Evolutionary conservation across 53 echinoderm and acorn worm genomes (phyloP).

Genomic region (Mesocentrotus franciscanus): DNA sequence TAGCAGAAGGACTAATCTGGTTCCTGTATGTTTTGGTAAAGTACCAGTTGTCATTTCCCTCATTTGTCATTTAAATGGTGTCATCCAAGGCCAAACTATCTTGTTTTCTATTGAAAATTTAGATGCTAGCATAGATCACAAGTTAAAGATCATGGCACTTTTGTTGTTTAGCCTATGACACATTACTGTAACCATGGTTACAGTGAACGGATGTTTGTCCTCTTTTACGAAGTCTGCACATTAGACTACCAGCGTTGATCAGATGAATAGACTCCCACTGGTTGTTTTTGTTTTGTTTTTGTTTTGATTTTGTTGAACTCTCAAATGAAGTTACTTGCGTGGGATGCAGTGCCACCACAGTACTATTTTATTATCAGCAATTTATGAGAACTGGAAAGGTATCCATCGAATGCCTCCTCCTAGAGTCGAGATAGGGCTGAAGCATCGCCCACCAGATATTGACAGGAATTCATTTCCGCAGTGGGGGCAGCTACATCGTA

Average conservation of each 20-base stretch:
- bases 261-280: neutral
- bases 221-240: neutral
- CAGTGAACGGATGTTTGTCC: neutral
- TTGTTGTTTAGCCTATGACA: neutral
- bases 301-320: neutral
- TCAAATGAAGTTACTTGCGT: neutral
- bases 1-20: neutral
- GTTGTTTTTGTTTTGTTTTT: neutral
- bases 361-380: neutral
- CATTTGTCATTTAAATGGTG: neutral
- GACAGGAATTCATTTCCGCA: neutral
- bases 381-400: neutral
- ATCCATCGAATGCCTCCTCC: neutral
- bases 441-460: constrained; percentile 18
- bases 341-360: neutral
- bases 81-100: neutral
- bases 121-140: neutral
- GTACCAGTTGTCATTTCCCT: neutral
- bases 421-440: neutral
- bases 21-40: neutral
- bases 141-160: neutral
- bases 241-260: neutral
- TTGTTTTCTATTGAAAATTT: neutral
- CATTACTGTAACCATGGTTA: neutral
- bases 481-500: neutral